Percentiles rank a stretch among this genome's conserved stretches.
phyloP scores from a whole-genome alignment of 1,140 invertebrate species.

The Plodia interpunctella region DNA sequence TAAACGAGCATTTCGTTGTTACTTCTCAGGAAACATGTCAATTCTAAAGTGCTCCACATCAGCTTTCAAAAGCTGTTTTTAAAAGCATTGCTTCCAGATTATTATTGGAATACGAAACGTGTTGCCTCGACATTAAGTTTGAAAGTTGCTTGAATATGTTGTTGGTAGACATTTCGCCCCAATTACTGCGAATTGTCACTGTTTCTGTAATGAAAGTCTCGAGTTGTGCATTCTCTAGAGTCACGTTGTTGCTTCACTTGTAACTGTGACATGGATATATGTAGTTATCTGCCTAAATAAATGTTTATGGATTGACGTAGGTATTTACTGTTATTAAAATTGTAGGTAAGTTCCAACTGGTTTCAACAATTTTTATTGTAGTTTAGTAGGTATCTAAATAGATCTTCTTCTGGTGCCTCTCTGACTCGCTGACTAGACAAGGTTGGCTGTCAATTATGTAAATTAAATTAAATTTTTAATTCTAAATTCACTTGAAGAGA shows the following conservation, averaged over 20 bases:
- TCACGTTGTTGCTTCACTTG: conserved; percentile 13
- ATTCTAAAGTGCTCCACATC: conserved; percentile 29
- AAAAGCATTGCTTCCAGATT: conserved; percentile 27
- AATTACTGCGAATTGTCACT: conserved; percentile 23
- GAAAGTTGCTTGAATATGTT: conserved; percentile 3
- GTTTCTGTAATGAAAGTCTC: conserved; percentile 33
- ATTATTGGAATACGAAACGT: conserved; percentile 14
- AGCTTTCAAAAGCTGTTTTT: conserved; percentile 26
- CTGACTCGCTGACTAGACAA: too few relatives aligned
- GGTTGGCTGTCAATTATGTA: too few relatives aligned
- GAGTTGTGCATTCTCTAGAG: conserved; percentile 18
- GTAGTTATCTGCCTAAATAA: too few relatives aligned
- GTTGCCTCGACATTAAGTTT: conserved; percentile 8
- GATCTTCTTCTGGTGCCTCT: too few relatives aligned
- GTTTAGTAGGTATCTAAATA: too few relatives aligned
- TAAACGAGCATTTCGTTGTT: neutral
- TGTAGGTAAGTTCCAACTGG: too few relatives aligned
- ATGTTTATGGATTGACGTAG: too few relatives aligned
- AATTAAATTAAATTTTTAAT: too few relatives aligned
- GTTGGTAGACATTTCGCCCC: conserved; percentile 18
- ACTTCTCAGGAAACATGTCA: neutral
- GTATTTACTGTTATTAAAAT: too few relatives aligned
- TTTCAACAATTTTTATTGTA: too few relatives aligned
- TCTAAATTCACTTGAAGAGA: too few relatives aligned
- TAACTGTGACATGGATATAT: neutral